Evolutionary conservation across 1,140 invertebrate species (phyloP).

Genomic region (Drosophila trapezifrons): DNA sequence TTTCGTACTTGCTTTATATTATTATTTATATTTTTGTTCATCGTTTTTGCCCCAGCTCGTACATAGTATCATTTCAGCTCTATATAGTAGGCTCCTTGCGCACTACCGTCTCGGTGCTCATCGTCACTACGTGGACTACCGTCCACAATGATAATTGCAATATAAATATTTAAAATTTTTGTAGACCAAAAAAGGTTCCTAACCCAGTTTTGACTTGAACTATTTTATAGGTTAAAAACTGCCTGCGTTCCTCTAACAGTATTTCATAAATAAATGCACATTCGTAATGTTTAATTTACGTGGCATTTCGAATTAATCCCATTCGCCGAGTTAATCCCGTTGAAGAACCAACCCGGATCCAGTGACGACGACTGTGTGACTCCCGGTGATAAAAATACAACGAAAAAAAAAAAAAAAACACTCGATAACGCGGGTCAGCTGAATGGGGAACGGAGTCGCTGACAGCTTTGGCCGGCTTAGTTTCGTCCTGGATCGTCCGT

Average conservation of each 20-base stretch:
- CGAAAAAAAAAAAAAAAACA: neutral
- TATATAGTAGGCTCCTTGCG: too few species aligned
- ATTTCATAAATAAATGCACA: conserved; percentile 1
- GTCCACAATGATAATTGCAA: too few species aligned
- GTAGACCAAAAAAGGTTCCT: too few species aligned
- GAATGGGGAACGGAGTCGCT: conserved; percentile 17
- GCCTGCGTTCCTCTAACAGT: neutral
- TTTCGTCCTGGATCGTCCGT: conserved; percentile 4
- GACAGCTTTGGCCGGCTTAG: conserved; percentile 41
- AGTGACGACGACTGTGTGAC: conserved; percentile 44
- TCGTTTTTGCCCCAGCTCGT: too few species aligned
- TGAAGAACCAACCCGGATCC: conserved; percentile 10
- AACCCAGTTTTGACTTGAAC: too few species aligned
- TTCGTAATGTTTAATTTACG: conserved; percentile 15
- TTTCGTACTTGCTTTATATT: too few species aligned
- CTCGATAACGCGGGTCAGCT: conserved; percentile 9
- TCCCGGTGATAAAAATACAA: conserved; percentile 1
- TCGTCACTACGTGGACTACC: too few species aligned
- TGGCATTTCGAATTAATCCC: conserved; percentile 14
- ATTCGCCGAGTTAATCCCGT: conserved; percentile 12
- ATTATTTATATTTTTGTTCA: too few species aligned
- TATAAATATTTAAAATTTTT: too few species aligned
- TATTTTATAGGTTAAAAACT: neutral
- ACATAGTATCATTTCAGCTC: too few species aligned
- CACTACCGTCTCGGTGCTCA: too few species aligned